phyloP scores from a whole-genome alignment of 2,888 invertebrate species.

The Dolichopus griseipennis region DNA sequence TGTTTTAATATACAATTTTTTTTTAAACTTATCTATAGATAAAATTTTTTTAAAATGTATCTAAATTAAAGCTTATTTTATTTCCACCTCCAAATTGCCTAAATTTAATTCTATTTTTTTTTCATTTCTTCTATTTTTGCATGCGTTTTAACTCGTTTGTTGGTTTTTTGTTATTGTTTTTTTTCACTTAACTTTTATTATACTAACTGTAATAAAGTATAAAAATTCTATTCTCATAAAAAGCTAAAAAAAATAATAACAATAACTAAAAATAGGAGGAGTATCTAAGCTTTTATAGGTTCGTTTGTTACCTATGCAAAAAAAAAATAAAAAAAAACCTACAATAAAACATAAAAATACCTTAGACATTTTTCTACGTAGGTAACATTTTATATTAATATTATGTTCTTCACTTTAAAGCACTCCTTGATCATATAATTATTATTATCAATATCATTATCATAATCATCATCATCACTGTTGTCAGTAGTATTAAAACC shows the following conservation, averaged over 20 bases:
- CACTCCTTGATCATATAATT: not conserved
- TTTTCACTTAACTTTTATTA: not conserved
- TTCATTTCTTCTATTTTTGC: no score
- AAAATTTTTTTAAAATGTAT: no score
- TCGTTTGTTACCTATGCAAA: not conserved
- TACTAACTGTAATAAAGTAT: not conserved
- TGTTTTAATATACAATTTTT: no score
- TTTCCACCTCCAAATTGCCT: no score
- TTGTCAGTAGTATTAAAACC: not conserved
- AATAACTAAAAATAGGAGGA: not conserved
- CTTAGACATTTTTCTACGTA: not conserved
- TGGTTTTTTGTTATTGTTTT: no score
- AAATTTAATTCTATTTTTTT: no score
- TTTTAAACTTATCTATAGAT: no score
- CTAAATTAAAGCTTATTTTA: no score
- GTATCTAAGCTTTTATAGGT: not conserved
- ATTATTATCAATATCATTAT: no score
- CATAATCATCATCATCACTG: not conserved
- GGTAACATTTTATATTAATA: no score
- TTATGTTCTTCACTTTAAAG: not conserved
- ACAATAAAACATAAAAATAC: not conserved
- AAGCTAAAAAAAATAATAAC: no score
- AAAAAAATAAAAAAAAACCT: not conserved
- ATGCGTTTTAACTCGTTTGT: no score
- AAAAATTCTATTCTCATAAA: not conserved